Evolutionary conservation across 1,140 invertebrate genomes (phyloP), one percentile per base, ranked within the genome.

Genomic region (Hermatobates lingyangjiaoensis): DNA sequence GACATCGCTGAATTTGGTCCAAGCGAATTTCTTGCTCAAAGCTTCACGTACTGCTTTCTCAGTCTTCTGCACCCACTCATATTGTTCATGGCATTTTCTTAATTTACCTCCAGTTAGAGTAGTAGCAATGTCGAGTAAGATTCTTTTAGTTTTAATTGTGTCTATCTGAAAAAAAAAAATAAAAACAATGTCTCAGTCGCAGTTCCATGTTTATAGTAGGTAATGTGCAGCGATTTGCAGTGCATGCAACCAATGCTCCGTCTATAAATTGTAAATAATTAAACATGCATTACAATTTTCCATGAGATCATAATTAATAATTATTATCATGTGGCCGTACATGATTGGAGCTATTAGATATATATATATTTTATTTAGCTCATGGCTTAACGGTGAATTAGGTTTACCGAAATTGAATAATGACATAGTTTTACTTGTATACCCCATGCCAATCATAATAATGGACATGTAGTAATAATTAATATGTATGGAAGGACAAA

Each of bases 1-100:
- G 21, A 95, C 78, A 61, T 86, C 76, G 14, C 72, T 68, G 61
- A 95, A 95, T 55, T 80, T 61, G 40, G 77, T 76, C 77, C 82
- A 90, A 3, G 77, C 76, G 23, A 63, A 64, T 30, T 69, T 55
- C 28, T 62, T 53, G 57, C 59, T 39, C 18, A 60, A 38, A 27
- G 45, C 34, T 53, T 57, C 48, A 14, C 44, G 23, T 2, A 59
- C 30, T 27, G 34, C 34, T 2, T 39, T 48, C 42, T 59, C 57
- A 28, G 54, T 50, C 23, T 54, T 40, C 15, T 24, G 18, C 38
- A 50, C 38, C 15, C 49, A n/a, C 21, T 52, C 34, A 20, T 45
- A 38, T 23, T 45, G 46, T 15, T 49, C 48, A 52, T 5, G 47
- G 34, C 51, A 45, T 40, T 42, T 57, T 24, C 54, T 69, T 50